Evolutionary conservation across 2,797 vertebrate genomes (phyloP).

Genomic region (Epinephelus awoara): DNA sequence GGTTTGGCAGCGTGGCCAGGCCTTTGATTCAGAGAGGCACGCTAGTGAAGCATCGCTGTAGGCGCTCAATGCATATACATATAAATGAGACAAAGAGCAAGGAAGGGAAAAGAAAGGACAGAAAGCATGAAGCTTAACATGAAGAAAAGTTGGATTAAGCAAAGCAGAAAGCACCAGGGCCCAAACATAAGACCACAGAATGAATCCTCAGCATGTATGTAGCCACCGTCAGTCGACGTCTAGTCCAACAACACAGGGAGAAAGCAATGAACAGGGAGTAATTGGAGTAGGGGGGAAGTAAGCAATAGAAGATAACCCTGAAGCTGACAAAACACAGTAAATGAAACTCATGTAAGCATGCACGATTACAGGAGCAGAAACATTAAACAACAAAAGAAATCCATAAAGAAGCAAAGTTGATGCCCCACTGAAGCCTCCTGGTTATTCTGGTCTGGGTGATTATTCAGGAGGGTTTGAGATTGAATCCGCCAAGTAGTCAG

Average conservation of each 20-base stretch:
- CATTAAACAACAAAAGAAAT: background rate
- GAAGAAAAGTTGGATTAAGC: constrained; percentile 82
- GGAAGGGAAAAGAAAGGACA: constrained; percentile 55
- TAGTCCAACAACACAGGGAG: constrained; percentile 31
- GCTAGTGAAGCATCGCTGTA: constrained; percentile 76
- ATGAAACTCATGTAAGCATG: constrained; percentile 13
- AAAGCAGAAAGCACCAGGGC: constrained; percentile 65
- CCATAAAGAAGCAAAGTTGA: constrained; percentile 38
- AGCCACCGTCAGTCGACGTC: constrained; percentile 4
- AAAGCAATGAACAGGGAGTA: constrained; percentile 10
- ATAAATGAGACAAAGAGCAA: constrained; percentile 73
- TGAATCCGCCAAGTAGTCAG: background rate
- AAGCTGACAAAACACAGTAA: constrained; percentile 27
- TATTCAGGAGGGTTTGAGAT: constrained; percentile 1
- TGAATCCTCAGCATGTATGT: constrained; percentile 58
- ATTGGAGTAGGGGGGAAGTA: background rate
- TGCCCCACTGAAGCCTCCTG: constrained; percentile 39
- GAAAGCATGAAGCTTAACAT: constrained; percentile 77
- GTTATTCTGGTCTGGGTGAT: constrained; percentile 12
- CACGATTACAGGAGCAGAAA: background rate
- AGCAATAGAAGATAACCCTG: constrained; percentile 20
- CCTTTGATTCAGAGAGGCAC: constrained; percentile 71
- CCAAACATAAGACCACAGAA: constrained; percentile 55
- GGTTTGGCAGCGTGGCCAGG: constrained; percentile 66
- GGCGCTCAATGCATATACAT: constrained; percentile 82